These are phyloP conservation scores for Stenolophus ochropezus DNA, from an alignment of 2,888 invertebrate genomes.

Conservation along the genomic window DNA sequence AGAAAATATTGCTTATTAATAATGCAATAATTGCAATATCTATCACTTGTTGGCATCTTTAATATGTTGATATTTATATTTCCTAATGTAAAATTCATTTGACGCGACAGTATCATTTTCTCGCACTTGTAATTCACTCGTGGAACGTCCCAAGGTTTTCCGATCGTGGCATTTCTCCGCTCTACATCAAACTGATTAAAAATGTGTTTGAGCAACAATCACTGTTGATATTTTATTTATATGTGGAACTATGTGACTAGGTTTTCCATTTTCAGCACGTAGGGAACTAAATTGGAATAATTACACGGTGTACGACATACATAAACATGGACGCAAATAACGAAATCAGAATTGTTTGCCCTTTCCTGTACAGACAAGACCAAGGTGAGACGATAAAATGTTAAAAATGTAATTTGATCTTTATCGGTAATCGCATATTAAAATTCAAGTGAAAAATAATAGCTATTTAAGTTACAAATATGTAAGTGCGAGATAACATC, in stretches of 20 bases:
- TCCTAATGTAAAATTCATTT: background rate
- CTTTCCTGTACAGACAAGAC: background rate
- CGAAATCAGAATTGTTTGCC: conserved; percentile 12
- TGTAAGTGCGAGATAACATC: too few species aligned
- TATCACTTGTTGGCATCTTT: background rate
- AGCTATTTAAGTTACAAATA: too few species aligned
- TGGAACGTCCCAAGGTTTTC: conserved; percentile 4
- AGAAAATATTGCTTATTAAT: too few species aligned
- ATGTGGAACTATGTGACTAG: background rate
- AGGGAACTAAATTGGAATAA: conserved; percentile 8
- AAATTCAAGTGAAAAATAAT: too few species aligned
- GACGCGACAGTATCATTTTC: background rate
- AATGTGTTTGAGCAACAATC: conserved; percentile 13
- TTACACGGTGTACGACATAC: conserved; percentile 8
- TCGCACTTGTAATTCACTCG: background rate
- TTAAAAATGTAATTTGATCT: background rate
- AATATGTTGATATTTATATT: background rate
- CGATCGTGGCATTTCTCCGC: background rate
- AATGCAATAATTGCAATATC: background rate
- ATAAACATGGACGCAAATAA: background rate
- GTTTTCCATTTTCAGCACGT: conserved; percentile 8
- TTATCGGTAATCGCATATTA: background rate
- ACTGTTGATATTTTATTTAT: conserved; percentile 2
- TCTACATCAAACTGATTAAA: background rate
- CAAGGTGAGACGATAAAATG: conserved; percentile 4